phyloP scores from a whole-genome alignment of 2,888 invertebrate genomes.

The Dasypolia templi region DNA sequence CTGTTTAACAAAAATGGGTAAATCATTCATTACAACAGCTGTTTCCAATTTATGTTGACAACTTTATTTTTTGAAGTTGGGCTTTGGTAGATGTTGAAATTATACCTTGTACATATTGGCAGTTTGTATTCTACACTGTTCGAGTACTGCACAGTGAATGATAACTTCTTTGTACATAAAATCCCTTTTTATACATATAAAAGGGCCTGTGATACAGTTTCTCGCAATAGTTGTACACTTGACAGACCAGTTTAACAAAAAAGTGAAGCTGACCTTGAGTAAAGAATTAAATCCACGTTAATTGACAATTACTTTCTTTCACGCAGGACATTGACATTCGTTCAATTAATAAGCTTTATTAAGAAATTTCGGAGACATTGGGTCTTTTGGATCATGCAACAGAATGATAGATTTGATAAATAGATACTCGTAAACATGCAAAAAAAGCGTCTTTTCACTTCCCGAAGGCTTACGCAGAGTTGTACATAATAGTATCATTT shows the following conservation, averaged over 20 bases:
- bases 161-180: slow-evolving; percentile 6
- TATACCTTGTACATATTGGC: slow-evolving; percentile 58
- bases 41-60: not conserved
- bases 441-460: too few relatives aligned
- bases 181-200: slow-evolving; percentile 51
- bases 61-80: not conserved
- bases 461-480: not conserved
- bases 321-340: slow-evolving; percentile 7
- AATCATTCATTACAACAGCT: not conserved
- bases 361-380: not conserved
- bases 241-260: slow-evolving; percentile 22
- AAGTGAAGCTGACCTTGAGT: slow-evolving; percentile 37
- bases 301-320: not conserved
- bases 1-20: not conserved
- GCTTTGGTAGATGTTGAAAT: not conserved
- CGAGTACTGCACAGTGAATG: slow-evolving; percentile 30
- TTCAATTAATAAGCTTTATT: not conserved
- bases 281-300: not conserved
- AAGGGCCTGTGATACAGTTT: slow-evolving; percentile 24
- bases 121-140: slow-evolving; percentile 18
- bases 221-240: slow-evolving; percentile 19
- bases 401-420: not conserved
- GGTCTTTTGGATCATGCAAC: not conserved
- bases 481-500: not conserved
- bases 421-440: not conserved